Evolutionary conservation across 2,888 invertebrate species (phyloP).

Genomic region (Ashinkailepas kermadecensis): DNA sequence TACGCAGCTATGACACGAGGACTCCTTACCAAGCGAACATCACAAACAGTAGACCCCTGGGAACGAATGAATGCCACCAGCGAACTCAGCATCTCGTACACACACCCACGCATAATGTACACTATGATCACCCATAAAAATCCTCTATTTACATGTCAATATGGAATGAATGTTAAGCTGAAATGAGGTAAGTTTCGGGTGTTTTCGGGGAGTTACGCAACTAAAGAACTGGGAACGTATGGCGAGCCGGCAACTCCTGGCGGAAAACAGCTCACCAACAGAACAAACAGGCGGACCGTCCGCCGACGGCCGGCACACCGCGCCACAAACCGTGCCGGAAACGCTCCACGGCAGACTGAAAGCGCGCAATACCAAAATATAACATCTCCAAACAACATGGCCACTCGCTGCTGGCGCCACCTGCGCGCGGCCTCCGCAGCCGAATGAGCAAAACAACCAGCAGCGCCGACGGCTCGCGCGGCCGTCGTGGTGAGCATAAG

Average conservation of each 20-base stretch:
- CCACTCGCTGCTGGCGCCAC: neutral
- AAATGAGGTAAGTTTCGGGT: conserved; percentile 18
- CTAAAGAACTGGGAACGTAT: neutral
- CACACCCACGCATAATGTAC: neutral
- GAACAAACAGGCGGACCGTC: neutral
- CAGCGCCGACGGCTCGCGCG: no score
- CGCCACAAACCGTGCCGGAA: neutral
- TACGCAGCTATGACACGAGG: conserved; percentile 13
- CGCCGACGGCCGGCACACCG: neutral
- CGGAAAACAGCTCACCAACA: neutral
- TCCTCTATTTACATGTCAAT: conserved; percentile 19
- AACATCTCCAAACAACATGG: conserved; percentile 1
- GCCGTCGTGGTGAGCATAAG: neutral
- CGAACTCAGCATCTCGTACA: neutral
- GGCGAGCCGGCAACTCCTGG: neutral
- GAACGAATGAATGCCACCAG: neutral
- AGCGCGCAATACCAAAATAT: conserved; percentile 21
- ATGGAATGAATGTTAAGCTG: conserved; percentile 22
- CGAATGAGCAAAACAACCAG: conserved; percentile 3
- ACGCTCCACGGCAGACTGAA: neutral
- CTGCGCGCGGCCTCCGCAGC: neutral
- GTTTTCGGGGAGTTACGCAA: conserved; percentile 7
- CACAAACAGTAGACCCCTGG: neutral
- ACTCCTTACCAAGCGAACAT: neutral
- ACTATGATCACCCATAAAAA: conserved; percentile 9